Evolutionary conservation across 2,797 vertebrate species (phyloP), one percentile per base, ranked within the genome.

Genomic region (Pipistrellus kuhlii): DNA sequence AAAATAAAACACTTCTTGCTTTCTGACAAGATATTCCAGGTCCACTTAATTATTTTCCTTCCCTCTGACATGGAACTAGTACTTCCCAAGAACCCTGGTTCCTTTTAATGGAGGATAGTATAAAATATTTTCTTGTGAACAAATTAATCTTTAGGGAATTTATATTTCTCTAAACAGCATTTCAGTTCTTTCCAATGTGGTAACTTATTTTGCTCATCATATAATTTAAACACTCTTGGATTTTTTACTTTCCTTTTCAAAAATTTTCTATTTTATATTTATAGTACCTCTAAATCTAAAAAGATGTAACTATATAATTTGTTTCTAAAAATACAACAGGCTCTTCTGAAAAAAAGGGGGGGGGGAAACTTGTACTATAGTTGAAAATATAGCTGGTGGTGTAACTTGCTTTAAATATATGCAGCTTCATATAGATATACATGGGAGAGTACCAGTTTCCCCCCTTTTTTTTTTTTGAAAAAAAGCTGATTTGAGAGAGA

Each of bases 161-260:
- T n/a, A 35, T 82, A 90, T 32, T 83, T 51, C 62, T 76, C 11
- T 86, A 87, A 90, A 90, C 4, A 71, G 30, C 32, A 55, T 32
- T 62, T 86, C 15, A 82, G 14, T 88, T 75, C n/a, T 88, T 92
- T 32, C 35, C 20, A 77, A 27, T 64, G 62, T 57, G 21, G 59
- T 35, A 17, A 84, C 27, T 38, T 76, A 72, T 53, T 91, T 94
- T 89, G 84, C 77, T 84, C 44, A 83, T 38, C 32, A 91, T 53
- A 88, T 73, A 94, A 93, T 84, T 83, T 83, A 76, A 25, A 82
- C 17, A 51, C 44, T 32, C 32, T 38, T 46, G 66, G 23, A 57
- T 48, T 84, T 93, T 88, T 46, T 27, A 66, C 35, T 38, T 82
- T 93, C n/a, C 62, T 69, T 75, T 93, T 83, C 25, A 77, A 44